Evolutionary conservation across 1,140 invertebrate species (phyloP).

Genomic region (Halotydeus destructor): DNA sequence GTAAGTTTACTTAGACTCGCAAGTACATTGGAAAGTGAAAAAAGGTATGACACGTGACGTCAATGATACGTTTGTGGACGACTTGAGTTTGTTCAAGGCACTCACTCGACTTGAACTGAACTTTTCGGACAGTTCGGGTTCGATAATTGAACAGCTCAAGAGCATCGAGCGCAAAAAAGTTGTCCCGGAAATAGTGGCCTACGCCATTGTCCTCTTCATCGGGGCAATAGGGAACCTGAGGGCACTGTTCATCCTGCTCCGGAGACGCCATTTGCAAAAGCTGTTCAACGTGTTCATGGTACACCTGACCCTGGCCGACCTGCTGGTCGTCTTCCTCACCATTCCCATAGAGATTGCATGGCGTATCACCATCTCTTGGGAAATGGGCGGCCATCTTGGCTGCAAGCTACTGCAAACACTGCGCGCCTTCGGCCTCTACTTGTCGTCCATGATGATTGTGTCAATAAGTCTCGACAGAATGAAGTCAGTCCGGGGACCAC

Average conservation of each 20-base stretch:
- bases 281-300: constrained; percentile 51
- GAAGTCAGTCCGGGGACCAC: constrained; percentile 43
- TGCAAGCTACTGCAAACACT: constrained; percentile 41
- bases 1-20: too few relatives aligned
- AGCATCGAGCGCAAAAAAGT: neutral
- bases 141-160: too few relatives aligned
- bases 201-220: constrained; percentile 39
- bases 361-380: constrained; percentile 51
- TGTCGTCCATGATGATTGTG: constrained; percentile 54
- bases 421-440: constrained; percentile 50
- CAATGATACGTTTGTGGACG: too few relatives aligned
- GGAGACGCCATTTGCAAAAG: constrained; percentile 42
- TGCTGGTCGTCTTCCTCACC: constrained; percentile 53
- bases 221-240: constrained; percentile 48
- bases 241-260: constrained; percentile 46
- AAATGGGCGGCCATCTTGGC: constrained; percentile 42
- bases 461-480: constrained; percentile 46
- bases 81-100: too few relatives aligned
- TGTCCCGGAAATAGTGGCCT: constrained; percentile 32
- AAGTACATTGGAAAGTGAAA: too few relatives aligned
- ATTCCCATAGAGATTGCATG: constrained; percentile 57
- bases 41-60: too few relatives aligned
- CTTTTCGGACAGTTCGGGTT: too few relatives aligned
- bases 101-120: too few relatives aligned
- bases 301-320: constrained; percentile 32